These are phyloP conservation scores for Peromyscus leucopus DNA, from an alignment of 2,113 vertebrate genomes.

Conservation along the genomic window DNA sequence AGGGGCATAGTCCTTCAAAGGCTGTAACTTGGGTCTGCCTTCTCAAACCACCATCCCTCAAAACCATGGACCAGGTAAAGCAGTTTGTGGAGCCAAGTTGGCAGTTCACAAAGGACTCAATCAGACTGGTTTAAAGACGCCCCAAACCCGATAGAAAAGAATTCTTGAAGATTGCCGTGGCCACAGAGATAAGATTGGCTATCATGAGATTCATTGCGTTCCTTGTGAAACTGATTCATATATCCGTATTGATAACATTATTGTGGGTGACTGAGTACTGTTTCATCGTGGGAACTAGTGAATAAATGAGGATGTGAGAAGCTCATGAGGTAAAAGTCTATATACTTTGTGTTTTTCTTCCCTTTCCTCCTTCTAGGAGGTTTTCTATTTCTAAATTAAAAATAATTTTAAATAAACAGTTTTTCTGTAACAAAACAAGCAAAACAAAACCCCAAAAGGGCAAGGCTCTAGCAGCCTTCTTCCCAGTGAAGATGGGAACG, in stretches of 20 bases:
- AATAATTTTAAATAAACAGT: neutral
- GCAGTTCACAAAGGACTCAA: neutral
- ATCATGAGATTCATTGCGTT: neutral
- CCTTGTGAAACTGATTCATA: neutral
- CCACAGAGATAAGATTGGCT: neutral
- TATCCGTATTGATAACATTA: neutral
- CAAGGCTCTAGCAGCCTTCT: slow-evolving; percentile 3
- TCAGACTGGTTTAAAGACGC: neutral
- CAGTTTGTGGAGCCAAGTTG: neutral
- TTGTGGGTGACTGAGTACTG: neutral
- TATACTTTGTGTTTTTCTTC: neutral
- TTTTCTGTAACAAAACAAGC: neutral
- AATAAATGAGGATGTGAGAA: neutral
- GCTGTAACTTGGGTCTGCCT: neutral
- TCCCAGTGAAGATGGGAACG: slow-evolving; percentile 53
- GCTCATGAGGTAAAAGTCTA: neutral
- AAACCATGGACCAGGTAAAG: neutral
- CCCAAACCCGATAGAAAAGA: neutral
- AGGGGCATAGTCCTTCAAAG: slow-evolving; percentile 42
- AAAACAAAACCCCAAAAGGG: neutral
- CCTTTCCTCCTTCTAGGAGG: neutral
- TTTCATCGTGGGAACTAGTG: neutral
- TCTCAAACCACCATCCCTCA: too few relatives aligned
- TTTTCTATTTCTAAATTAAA: neutral
- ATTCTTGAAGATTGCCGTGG: neutral